Base-by-base conservation (phyloP, 2,888 invertebrate genomes). In the Limnephilus auricula region DNA sequence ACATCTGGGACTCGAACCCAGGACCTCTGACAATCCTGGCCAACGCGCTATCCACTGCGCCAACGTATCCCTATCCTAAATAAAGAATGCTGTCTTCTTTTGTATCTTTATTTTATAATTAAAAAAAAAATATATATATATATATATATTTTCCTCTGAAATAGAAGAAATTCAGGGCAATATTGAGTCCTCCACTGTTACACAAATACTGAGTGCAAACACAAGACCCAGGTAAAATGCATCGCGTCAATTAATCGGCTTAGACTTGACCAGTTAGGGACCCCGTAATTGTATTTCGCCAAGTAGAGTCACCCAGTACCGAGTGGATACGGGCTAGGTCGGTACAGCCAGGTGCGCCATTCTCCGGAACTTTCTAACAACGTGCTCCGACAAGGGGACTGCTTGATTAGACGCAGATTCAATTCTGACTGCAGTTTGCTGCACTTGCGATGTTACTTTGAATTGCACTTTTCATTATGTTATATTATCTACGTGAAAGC, bases 321-420 rank as follows among this genome's bases (percentile, higher is more conserved):
- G 12, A 82, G 18, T 32, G 40, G 89, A 50, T 90, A 82, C 83
- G 25, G 32, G 89, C 30, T 34, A 50, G 85, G 85, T 87, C 40
- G 25, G 50, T 45, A 32, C 87, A 32, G 89, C 15, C 79, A 15
- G 80, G 79, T 89, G 89, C 79, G 65, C 32, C 50, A n/a, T 31
- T 87, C n/a, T 84, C 37, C 84, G n/a, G 37, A 87, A 87, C 87
- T 87, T 87, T 86, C 45, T 90, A 80, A 85, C 90, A 90, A 90
- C 32, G 79, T 90, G 34, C 90, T 40, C 86, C 79, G 31, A 86
- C 86, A 86, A 31, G 45, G 87, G 34, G 85, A 78, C 32, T 31
- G 90, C 90, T 32, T 91, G 91, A 91, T 91, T 91, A 89, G 91
- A 89, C 34, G 84, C 91, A 89, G 91, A 91, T 91, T 91, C 83